Evolutionary conservation across 64 coral and sea anemone genomes (phyloP).

Genomic region (Stylophora pistillata): DNA sequence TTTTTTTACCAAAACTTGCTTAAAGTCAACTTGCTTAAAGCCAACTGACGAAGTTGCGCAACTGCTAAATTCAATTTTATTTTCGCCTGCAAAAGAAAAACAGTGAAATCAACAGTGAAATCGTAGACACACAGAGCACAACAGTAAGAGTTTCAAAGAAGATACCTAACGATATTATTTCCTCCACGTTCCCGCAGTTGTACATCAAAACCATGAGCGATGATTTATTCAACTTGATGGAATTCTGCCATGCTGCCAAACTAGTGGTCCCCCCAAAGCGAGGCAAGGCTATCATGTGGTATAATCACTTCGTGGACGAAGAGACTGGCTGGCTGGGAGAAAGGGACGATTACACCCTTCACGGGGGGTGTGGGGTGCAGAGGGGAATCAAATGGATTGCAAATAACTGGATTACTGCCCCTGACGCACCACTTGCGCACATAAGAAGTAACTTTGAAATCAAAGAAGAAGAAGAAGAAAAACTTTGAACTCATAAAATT

Average conservation of each 20-base stretch:
- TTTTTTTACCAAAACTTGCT: no score
- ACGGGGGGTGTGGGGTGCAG: conserved; percentile 80
- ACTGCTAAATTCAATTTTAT: no score
- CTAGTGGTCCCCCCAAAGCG: conserved; percentile 52
- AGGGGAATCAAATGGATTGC: conserved; percentile 79
- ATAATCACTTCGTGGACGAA: conserved; percentile 81
- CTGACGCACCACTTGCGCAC: conserved; percentile 33
- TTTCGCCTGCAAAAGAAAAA: background rate
- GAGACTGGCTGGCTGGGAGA: conserved; percentile 68
- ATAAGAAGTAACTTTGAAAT: conserved; percentile 55
- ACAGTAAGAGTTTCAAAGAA: background rate
- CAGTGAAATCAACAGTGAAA: no score
- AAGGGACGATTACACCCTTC: conserved; percentile 69
- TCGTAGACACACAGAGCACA: no score
- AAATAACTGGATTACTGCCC: conserved; percentile 75
- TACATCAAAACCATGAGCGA: conserved; percentile 40
- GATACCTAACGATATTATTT: background rate
- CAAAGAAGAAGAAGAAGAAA: background rate
- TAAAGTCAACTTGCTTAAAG: no score
- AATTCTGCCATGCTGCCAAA: conserved; percentile 54
- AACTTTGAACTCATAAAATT: background rate
- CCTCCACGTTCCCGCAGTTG: background rate
- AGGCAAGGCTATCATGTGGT: conserved; percentile 87
- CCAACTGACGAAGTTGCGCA: no score
- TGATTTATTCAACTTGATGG: conserved; percentile 69